Percentiles rank a stretch among this genome's conserved stretches.
Conservation (phyloP, 2,113 vertebrate genomes). For the Plecotus auritus region DNA sequence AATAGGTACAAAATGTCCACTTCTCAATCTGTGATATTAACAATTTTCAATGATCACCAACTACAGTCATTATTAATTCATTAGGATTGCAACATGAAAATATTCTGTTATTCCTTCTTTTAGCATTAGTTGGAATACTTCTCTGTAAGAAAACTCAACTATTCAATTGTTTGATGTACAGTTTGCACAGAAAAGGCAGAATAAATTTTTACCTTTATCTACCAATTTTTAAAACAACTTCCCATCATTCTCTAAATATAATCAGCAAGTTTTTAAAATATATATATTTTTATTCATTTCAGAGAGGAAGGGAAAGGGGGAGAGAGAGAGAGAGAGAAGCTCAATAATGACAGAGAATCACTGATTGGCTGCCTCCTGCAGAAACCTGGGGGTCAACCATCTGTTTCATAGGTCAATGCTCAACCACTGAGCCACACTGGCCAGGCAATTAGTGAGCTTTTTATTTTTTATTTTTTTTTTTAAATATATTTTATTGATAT, state of each 20-base stretch:
- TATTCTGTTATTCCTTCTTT: not conserved
- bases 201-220: not conserved
- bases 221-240: not conserved
- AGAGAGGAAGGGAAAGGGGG: no score
- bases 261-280: not conserved
- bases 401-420: no score
- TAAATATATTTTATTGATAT: no score
- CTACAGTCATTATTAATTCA: not conserved
- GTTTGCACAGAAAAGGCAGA: not conserved
- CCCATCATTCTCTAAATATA: not conserved
- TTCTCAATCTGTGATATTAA: not conserved
- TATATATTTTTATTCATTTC: no score
- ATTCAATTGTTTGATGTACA: not conserved
- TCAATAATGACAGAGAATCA: no score
- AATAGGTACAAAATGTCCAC: not conserved
- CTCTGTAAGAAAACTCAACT: not conserved
- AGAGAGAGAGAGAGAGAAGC: no score
- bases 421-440: no score
- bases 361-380: no score
- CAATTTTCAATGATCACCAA: not conserved
- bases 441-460: not conserved
- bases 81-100: not conserved
- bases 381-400: no score
- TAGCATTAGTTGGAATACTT: not conserved
- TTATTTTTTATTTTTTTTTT: no score